Base-by-base conservation (phyloP, 2,113 vertebrate genomes). In the Seriola quinqueradiata region DNA sequence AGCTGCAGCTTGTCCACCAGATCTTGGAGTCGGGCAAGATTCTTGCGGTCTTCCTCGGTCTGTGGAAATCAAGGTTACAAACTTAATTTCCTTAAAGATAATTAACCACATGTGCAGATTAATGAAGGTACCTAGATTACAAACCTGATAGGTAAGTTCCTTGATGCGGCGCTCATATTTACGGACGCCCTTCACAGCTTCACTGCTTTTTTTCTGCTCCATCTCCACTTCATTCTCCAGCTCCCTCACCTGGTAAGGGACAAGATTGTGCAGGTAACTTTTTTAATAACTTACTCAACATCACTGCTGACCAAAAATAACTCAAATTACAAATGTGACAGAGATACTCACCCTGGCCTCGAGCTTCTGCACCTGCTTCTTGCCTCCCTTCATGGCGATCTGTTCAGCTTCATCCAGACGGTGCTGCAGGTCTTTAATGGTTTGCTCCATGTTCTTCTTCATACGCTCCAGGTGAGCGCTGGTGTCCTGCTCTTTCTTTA, bases 401-500 rank as follows among this genome's bases (percentile, higher is more conserved):
- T 97, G 96, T 23, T 97, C 97, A 64, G 97, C 96, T 84, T 97
- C 95, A 90, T 96, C 95, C 92, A 96, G 91, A 44, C 95, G 95
- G 75, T 95, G 95, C 87, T 96, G 95, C 83, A 96, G 90, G 87
- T 96, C 95, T 92, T 95, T 95, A 79, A 95, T 93, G 85, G 93
- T 94, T 50, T 93, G 93, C 82, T 93, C 90, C 92, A 94, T 93
- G 90, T 93, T 94, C 87, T 94, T 94, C 84, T 94, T 95, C 95
- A 95, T 95, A 0, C 96, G 95, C 94, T 99, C 98, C 94, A 99
- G 94, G 91, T 98, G 97, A 93, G 96, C 94, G 71, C 95, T 97
- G 79, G 96, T 97, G 81, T 97, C 96, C 93, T 97, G 96, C 89
- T 98, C 96, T 82, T 97, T 98, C 95, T 98, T 97, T 89, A 98